Percentiles rank a stretch among this genome's conserved stretches.
phyloP scores from a whole-genome alignment of 2,888 invertebrate genomes.

The Phengaris alcon region DNA sequence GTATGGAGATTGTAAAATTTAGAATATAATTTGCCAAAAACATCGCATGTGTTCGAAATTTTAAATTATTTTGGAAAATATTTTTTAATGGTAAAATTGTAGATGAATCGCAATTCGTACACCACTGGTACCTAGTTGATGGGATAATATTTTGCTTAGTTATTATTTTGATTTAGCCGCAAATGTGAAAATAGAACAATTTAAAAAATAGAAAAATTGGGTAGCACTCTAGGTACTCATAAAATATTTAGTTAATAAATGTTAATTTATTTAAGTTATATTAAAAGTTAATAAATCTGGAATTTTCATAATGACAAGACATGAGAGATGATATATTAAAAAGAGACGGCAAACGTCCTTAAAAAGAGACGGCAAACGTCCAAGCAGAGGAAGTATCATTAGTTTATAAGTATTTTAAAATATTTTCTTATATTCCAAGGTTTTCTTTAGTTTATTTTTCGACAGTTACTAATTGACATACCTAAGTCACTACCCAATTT shows the following conservation, averaged over 20 bases:
- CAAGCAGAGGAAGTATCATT: neutral
- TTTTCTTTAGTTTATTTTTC: neutral
- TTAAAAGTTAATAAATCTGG: too few relatives aligned
- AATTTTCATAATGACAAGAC: too few relatives aligned
- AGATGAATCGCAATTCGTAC: neutral
- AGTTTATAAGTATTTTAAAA: neutral
- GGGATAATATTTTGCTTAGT: neutral
- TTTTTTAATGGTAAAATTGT: neutral
- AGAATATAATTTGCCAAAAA: constrained; percentile 17
- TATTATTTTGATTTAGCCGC: neutral
- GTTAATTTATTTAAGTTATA: too few relatives aligned
- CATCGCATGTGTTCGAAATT: constrained; percentile 20
- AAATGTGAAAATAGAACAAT: neutral
- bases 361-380: neutral
- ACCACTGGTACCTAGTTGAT: neutral
- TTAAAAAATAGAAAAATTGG: neutral
- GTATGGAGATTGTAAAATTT: neutral
- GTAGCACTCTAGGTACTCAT: neutral
- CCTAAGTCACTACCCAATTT: neutral
- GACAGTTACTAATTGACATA: neutral
- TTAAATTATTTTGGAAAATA: neutral
- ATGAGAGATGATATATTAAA: neutral
- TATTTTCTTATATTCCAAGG: neutral
- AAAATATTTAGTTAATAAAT: too few relatives aligned
- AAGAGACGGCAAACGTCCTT: neutral